A percentile compares a stretch with the other conserved stretches of the same genome.
phyloP scores from a whole-genome alignment of 2,888 invertebrate genomes.

The Nephrotoma appendiculata region DNA sequence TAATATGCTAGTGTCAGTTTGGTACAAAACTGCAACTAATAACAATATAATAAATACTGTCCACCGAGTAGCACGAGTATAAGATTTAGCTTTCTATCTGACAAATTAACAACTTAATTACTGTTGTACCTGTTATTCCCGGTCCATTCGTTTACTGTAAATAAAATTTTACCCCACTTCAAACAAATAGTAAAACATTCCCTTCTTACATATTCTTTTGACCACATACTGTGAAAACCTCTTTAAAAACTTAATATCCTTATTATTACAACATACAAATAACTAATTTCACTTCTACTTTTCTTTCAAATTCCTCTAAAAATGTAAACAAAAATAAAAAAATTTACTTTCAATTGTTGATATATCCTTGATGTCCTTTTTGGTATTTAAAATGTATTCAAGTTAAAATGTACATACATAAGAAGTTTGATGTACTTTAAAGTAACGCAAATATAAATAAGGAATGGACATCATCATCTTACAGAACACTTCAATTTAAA shows the following conservation, averaged over 20 bases:
- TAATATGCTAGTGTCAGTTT: too few species aligned
- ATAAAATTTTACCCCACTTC: neutral
- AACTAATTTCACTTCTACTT: neutral
- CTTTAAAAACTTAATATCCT: neutral
- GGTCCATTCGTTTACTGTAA: neutral
- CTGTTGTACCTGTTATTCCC: neutral
- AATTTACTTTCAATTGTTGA: neutral
- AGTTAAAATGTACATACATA: neutral
- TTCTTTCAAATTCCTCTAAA: neutral
- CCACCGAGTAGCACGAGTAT: too few species aligned
- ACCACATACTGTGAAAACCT: neutral
- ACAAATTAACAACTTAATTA: too few species aligned
- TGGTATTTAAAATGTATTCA: neutral
- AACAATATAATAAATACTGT: too few species aligned
- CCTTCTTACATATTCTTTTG: neutral
- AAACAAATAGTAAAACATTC: neutral
- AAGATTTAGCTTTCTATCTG: too few species aligned
- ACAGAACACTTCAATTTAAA: neutral
- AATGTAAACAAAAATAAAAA: neutral
- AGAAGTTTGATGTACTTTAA: neutral
- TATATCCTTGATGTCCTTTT: neutral
- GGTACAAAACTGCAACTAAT: too few species aligned
- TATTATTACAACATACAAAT: neutral
- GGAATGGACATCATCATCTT: neutral
- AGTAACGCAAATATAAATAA: neutral